Evolutionary conservation across 2,797 vertebrate species (phyloP).

Genomic region (Acanthurus lineatus): DNA sequence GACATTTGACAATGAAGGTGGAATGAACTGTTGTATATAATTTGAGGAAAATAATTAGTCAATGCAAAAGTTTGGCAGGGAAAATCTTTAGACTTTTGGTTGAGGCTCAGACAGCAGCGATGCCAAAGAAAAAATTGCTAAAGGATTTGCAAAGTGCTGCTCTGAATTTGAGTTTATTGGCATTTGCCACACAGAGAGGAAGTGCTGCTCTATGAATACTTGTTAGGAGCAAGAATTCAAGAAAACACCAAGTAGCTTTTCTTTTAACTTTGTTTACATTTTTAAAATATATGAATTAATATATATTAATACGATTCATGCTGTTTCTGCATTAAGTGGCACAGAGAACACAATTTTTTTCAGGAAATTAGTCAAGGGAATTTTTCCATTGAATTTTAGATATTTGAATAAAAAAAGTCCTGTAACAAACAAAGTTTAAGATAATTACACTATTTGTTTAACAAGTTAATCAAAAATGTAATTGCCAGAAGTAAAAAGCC

Average conservation of each 20-base stretch:
- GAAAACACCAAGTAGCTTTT: neutral
- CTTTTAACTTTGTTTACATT: neutral
- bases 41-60: neutral
- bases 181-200: neutral
- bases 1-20: neutral
- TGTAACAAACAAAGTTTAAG: too few relatives aligned
- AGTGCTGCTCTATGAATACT: neutral
- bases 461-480: too few relatives aligned
- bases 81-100: neutral
- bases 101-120: conserved; percentile 3
- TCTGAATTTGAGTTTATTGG: neutral
- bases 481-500: too few relatives aligned
- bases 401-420: too few relatives aligned
- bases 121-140: neutral
- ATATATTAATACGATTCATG: neutral
- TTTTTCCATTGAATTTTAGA: too few relatives aligned
- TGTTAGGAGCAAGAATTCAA: neutral
- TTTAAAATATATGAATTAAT: neutral
- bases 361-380: too few relatives aligned
- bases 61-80: neutral
- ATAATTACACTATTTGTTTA: too few relatives aligned
- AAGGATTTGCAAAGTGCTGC: neutral
- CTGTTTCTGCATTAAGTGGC: too few relatives aligned
- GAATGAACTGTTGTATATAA: neutral
- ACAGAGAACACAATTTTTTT: too few relatives aligned